Evolutionary conservation across 2,797 vertebrate genomes (phyloP).

Genomic region (Thunnus albacares): DNA sequence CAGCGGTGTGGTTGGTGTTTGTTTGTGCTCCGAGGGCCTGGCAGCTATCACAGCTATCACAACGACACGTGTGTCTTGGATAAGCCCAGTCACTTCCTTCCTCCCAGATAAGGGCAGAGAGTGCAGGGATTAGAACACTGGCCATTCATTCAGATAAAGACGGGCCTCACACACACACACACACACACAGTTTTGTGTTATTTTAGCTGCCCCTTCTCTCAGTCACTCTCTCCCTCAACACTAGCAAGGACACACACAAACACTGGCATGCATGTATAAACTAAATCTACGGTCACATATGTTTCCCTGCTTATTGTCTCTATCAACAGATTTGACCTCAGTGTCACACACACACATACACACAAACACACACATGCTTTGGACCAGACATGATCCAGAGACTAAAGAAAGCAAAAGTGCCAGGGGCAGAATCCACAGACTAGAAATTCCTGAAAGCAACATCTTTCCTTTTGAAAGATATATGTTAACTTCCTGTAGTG

Average conservation of each 20-base stretch:
- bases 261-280: constrained; percentile 46
- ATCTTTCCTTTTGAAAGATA: constrained; percentile 73
- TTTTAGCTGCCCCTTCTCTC: constrained; percentile 81
- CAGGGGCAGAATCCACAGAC: constrained; percentile 78
- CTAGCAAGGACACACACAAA: constrained; percentile 53
- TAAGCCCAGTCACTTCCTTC: constrained; percentile 86
- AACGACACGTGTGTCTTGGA: constrained; percentile 79
- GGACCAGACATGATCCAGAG: constrained; percentile 82
- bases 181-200: constrained; percentile 64
- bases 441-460: constrained; percentile 70
- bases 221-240: constrained; percentile 45
- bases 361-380: constrained; percentile 17
- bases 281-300: constrained; percentile 46
- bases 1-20: constrained; percentile 43
- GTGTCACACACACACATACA: constrained; percentile 23
- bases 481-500: constrained; percentile 76
- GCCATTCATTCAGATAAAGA: constrained; percentile 84
- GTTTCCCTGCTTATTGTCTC: constrained; percentile 68
- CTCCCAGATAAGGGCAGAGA: constrained; percentile 81
- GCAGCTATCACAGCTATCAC: constrained; percentile 80
- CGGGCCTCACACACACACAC: constrained; percentile 70
- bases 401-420: constrained; percentile 75
- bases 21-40: constrained; percentile 72
- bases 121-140: constrained; percentile 71
- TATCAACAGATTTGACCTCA: constrained; percentile 67